Evolutionary conservation across 1,140 invertebrate genomes (phyloP), one percentile per base, ranked within the genome.

Genomic region (Aphelinus atriplicis): DNA sequence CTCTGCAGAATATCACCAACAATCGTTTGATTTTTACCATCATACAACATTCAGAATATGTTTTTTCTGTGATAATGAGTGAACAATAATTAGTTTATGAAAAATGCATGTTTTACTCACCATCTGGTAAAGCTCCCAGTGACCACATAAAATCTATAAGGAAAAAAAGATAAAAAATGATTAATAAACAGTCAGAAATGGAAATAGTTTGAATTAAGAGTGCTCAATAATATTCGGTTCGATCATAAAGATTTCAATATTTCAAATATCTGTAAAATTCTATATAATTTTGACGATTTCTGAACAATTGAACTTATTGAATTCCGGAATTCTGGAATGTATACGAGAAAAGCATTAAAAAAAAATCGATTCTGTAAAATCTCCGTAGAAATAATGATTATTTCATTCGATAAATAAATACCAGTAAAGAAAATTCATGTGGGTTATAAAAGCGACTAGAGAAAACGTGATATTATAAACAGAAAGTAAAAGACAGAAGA

Each of bases 121-220:
- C 95, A 91, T 97, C 95, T 90, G 95, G 95, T 91, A 97, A 93
- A 91, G 95, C 95, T 93, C 95, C 95, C 92, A 97, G 92, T 89
- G 95, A 96, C 96, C 96, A 97, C 94, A 97, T 96, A 93, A 97
- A 96, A 95, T 97, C 95, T 97, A 95, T 90, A 94, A 81, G 7
- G 80, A 46, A 83, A 73, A 82, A 58, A 81, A 63, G 79, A 77
- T 67, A 78, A 73, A 71, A 79, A 84, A 51, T 58, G 53, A 77
- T 77, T 77, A 77, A 60, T 77, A 68, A 55, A 26, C 6, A 42
- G 9, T 45, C 46, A 6, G 64, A 61, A 53, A 50, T 46, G 4
- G 1, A 26, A 57, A 53, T 42, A n/a, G 53, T 65, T 70, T 47
- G 10, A 9, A 64, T 47, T 51, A 68, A 26, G 56, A 62, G 69